Evolutionary conservation across 2,888 invertebrate genomes (phyloP).

Genomic region (Ceriagrion tenellum): DNA sequence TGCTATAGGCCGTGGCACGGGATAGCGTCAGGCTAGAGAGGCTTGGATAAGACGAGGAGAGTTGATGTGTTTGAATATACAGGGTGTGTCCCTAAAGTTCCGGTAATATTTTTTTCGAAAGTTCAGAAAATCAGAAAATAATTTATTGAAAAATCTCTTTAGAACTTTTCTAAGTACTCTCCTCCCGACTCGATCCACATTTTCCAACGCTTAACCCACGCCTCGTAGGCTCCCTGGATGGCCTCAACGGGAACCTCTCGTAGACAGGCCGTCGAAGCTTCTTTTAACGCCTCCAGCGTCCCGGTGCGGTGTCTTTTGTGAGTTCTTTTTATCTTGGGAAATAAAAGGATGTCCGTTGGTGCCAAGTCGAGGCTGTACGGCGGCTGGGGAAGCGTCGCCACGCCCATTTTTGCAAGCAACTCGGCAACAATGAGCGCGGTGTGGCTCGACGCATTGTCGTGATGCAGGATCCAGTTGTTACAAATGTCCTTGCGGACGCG

Average conservation of each 20-base stretch:
- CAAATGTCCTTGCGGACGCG: too few relatives aligned
- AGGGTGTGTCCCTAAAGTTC: background rate
- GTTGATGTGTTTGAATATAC: background rate
- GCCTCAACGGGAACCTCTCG: background rate
- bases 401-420: too few relatives aligned
- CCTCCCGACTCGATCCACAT: background rate
- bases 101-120: background rate
- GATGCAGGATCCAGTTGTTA: too few relatives aligned
- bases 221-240: slow-evolving; percentile 1
- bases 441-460: too few relatives aligned
- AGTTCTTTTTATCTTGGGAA: slow-evolving; percentile 9
- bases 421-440: too few relatives aligned
- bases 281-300: background rate
- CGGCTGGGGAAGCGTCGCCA: too few relatives aligned
- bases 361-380: background rate
- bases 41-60: too few relatives aligned
- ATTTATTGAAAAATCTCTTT: slow-evolving; percentile 18
- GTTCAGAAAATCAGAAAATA: background rate
- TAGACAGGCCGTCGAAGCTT: background rate
- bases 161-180: background rate
- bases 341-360: background rate
- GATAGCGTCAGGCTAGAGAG: too few relatives aligned
- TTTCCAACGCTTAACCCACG: background rate
- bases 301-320: background rate
- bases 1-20: too few relatives aligned